Evolutionary conservation across 2,888 invertebrate genomes (phyloP), one percentile per base, ranked within the genome.

Genomic region (Tenodera sinensis): DNA sequence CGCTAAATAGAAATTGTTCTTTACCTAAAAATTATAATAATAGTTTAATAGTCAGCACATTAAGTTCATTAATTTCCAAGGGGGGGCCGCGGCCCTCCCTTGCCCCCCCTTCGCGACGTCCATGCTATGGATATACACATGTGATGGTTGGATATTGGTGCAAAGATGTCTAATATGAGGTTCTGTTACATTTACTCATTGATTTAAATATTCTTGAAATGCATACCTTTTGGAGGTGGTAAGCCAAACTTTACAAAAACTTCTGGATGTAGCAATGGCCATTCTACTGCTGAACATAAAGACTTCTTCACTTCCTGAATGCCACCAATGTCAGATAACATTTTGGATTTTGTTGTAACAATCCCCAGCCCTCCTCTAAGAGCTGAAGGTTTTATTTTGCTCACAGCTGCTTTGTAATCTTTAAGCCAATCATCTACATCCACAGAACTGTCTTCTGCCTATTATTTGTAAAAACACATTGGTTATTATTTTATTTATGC

Each of bases 251-350:
- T 92, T 14, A 92, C 91, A 92, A 95, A 96, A 0, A 94, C 93
- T 42, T 94, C 93, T 0, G 94, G 94, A 90, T 95, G 93, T 90
- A 93, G 93, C 25, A 96, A 92, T 0, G 96, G 95, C 93, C 95
- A 94, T 90, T 95, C 93, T 34, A 96, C 93, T 12, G 95, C 94
- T 91, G 94, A 93, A 91, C 94, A 92, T 83, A 96, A 92, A 83
- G 93, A 92, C 84, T 93, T 93, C 91, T 95, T 96, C 1, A 95
- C 93, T 0, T 93, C 91, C 0, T 93, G 92, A 92, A 95, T 93
- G 25, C 96, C 96, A 28, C 95, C 95, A 89, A 96, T 94, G 81
- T 94, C 93, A 84, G 93, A 92, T 92, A 95, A 94, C 25, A 92
- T 92, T 25, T 93, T 92, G 4, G 93, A 93, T 83, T 92, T 92